Evolutionary conservation across 2,113 vertebrate genomes (phyloP).

Genomic region (Brachyhypopomus occidentalis): DNA sequence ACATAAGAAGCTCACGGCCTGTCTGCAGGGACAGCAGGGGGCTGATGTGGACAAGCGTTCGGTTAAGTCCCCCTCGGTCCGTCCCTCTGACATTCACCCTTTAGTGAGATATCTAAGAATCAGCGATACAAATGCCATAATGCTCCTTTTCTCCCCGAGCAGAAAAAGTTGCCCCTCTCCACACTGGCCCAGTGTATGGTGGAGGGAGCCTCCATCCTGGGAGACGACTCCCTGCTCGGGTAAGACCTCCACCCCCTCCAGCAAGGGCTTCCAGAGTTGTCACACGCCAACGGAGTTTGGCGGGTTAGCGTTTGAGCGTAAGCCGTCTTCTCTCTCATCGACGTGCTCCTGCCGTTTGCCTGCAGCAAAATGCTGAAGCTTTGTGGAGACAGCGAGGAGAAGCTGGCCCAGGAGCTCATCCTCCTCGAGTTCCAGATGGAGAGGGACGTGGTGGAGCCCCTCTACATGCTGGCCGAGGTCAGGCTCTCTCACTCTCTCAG

Average conservation of each 20-base stretch:
- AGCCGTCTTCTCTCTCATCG: neutral
- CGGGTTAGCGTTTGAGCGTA: no score
- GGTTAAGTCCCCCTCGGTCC: slow-evolving; percentile 82
- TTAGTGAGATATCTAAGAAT: no score
- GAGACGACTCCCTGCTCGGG: slow-evolving; percentile 94
- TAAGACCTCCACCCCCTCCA: slow-evolving; percentile 68
- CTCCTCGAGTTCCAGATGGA: slow-evolving; percentile 95
- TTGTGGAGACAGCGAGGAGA: slow-evolving; percentile 93
- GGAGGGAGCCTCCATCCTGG: slow-evolving; percentile 90
- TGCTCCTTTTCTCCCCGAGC: slow-evolving; percentile 50
- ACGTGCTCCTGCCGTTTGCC: neutral
- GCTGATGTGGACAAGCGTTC: slow-evolving; percentile 92
- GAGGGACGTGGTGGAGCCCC: slow-evolving; percentile 92
- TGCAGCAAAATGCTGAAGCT: slow-evolving; percentile 93
- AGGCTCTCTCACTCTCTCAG: slow-evolving; percentile 19
- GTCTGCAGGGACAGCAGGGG: slow-evolving; percentile 96
- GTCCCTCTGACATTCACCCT: slow-evolving; percentile 35
- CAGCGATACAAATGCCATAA: no score
- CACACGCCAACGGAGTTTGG: no score
- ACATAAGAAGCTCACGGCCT: slow-evolving; percentile 95
- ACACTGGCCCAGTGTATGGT: slow-evolving; percentile 93
- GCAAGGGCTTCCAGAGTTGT: neutral
- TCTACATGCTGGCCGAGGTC: slow-evolving; percentile 92
- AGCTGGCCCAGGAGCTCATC: slow-evolving; percentile 92
- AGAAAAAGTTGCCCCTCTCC: slow-evolving; percentile 95